A percentile compares a stretch with the other conserved stretches of the same genome.
Evolutionary conservation across 1,140 invertebrate species (phyloP).

Genomic region (Megalonaias nervosa): DNA sequence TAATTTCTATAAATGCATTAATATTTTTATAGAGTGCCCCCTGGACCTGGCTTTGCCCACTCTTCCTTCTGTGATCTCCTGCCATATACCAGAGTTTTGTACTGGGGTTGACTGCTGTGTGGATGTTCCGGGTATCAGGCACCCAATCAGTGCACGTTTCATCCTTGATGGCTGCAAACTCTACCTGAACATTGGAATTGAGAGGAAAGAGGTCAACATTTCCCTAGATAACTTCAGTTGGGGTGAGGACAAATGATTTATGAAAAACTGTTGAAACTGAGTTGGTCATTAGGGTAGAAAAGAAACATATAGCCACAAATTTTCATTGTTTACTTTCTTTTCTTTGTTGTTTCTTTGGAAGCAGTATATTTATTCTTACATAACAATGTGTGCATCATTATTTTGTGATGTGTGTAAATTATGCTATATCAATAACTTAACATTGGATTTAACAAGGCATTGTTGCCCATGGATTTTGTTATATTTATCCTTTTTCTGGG

Average conservation of each 20-base stretch:
- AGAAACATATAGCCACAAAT: no score
- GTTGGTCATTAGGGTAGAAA: no score
- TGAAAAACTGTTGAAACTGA: no score
- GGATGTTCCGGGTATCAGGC: neutral
- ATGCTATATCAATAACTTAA: no score
- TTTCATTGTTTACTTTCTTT: no score
- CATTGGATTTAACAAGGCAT: no score
- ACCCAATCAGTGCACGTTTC: constrained; percentile 6
- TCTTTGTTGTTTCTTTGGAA: no score
- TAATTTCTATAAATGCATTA: neutral
- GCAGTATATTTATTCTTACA: no score
- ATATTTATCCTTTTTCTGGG: no score
- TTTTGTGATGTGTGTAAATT: no score
- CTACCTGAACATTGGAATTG: constrained; percentile 11
- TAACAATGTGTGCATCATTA: no score
- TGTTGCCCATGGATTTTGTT: no score
- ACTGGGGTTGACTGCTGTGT: constrained; percentile 24
- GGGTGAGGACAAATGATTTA: constrained; percentile 7
- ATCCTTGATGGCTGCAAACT: constrained; percentile 17
- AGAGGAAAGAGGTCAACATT: constrained; percentile 20
- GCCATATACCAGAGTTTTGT: constrained; percentile 17
- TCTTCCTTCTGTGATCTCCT: constrained; percentile 6
- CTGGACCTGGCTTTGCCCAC: constrained; percentile 5
- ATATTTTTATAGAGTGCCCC: constrained; percentile 15
- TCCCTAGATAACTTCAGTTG: constrained; percentile 14